A percentile compares a stretch with the other conserved stretches of the same genome.
Evolutionary conservation across 2,797 vertebrate species (phyloP).

Genomic region (Acestrorhynchus altus): DNA sequence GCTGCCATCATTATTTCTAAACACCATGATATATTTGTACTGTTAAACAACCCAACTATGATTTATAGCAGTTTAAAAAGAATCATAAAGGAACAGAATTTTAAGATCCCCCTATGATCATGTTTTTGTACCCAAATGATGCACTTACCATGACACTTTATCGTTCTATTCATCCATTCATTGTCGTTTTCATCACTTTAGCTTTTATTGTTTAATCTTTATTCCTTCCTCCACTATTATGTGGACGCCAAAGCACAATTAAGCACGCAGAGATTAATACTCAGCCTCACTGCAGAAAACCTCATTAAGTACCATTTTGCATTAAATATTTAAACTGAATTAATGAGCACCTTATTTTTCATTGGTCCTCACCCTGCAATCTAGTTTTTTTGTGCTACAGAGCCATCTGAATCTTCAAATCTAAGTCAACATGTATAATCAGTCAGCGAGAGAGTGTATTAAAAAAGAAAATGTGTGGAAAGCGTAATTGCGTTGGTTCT

Average conservation of each 20-base stretch:
- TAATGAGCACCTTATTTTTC: slow-evolving; percentile 36
- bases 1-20: too few relatives aligned
- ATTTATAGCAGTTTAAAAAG: too few relatives aligned
- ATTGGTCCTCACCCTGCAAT: slow-evolving; percentile 39
- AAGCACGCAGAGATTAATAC: slow-evolving; percentile 16
- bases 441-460: slow-evolving; percentile 28
- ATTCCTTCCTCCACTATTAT: slow-evolving; percentile 3
- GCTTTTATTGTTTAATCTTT: neutral
- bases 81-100: too few relatives aligned
- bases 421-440: slow-evolving; percentile 39
- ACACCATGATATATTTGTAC: too few relatives aligned
- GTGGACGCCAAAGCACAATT: slow-evolving; percentile 7
- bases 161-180: neutral
- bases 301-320: slow-evolving; percentile 15
- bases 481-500: slow-evolving; percentile 48
- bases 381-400: slow-evolving; percentile 24
- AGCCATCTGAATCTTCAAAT: slow-evolving; percentile 38
- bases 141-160: neutral
- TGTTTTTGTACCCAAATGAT: neutral
- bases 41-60: too few relatives aligned
- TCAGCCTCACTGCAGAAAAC: slow-evolving; percentile 10
- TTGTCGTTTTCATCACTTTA: neutral
- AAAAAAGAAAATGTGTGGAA: slow-evolving; percentile 45
- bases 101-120: too few relatives aligned
- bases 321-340: slow-evolving; percentile 40